phyloP scores from a whole-genome alignment of 2,113 vertebrate genomes.

The Lethenteron camtschaticum region DNA sequence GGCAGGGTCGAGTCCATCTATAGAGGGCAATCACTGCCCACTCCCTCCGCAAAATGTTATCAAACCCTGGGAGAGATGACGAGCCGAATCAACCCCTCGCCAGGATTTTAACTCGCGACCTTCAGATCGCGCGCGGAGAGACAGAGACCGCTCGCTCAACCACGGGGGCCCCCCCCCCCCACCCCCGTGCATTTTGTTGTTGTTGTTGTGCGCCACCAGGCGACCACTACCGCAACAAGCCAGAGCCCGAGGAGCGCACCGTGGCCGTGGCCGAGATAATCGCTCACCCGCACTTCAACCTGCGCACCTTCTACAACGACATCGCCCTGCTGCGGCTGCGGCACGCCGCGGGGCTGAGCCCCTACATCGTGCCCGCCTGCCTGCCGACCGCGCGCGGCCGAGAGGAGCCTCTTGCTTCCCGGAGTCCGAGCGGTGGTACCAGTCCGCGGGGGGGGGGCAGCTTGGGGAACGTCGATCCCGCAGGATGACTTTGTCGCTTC shows the following conservation, averaged over 20 bases:
- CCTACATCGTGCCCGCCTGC: not conserved
- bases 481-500: too few species aligned
- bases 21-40: too few species aligned
- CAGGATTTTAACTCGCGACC: too few species aligned
- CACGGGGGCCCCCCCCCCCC: not conserved
- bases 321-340: slow-evolving; percentile 1
- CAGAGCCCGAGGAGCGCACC: not conserved
- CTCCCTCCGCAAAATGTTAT: too few species aligned
- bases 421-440: not conserved
- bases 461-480: too few species aligned
- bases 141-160: too few species aligned
- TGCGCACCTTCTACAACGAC: not conserved
- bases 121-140: too few species aligned
- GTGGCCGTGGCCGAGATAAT: not conserved
- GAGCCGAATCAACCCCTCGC: too few species aligned
- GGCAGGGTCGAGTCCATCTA: too few species aligned
- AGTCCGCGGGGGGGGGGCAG: not conserved
- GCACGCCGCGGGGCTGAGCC: not conserved
- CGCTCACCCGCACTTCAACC: not conserved
- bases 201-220: not conserved
- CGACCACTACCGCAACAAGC: not conserved
- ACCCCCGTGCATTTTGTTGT: not conserved
- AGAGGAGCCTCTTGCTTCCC: not conserved
- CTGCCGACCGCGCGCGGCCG: not conserved
- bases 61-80: too few species aligned